These are phyloP conservation scores for Serripes groenlandicus DNA, from an alignment of 2,888 invertebrate genomes.

Conservation along the genomic window DNA sequence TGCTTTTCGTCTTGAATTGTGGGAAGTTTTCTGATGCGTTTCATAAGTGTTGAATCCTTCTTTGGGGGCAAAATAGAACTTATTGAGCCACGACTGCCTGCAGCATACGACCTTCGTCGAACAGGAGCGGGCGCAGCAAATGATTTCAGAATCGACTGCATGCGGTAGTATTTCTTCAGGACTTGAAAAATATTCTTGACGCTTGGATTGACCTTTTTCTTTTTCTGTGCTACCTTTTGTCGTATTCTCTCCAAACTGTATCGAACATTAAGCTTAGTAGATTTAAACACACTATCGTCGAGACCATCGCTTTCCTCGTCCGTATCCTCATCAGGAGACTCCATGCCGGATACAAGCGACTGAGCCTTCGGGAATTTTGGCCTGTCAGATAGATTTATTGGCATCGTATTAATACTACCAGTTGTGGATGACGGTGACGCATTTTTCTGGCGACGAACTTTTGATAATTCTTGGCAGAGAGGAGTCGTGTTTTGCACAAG, in stretches of 20 bases:
- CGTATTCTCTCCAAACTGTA: slow-evolving; percentile 67
- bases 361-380: slow-evolving; percentile 36
- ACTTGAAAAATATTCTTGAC: slow-evolving; percentile 18
- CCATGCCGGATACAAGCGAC: slow-evolving; percentile 25
- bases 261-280: slow-evolving; percentile 54
- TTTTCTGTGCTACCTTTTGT: slow-evolving; percentile 10
- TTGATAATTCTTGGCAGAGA: slow-evolving; percentile 14
- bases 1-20: slow-evolving; percentile 3
- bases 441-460: background rate
- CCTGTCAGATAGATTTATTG: background rate
- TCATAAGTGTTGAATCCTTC: background rate
- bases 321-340: slow-evolving; percentile 43
- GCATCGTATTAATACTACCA: background rate
- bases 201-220: slow-evolving; percentile 8
- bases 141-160: slow-evolving; percentile 53
- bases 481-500: slow-evolving; percentile 13
- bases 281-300: slow-evolving; percentile 49
- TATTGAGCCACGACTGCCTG: slow-evolving; percentile 5
- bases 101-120: background rate
- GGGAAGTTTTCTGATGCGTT: background rate
- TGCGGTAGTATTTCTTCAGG: slow-evolving; percentile 53
- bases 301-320: slow-evolving; percentile 44
- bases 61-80: background rate
- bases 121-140: background rate
- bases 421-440: background rate